Evolutionary conservation across 2,888 invertebrate genomes (phyloP).

Genomic region (Coenonympha arcania): DNA sequence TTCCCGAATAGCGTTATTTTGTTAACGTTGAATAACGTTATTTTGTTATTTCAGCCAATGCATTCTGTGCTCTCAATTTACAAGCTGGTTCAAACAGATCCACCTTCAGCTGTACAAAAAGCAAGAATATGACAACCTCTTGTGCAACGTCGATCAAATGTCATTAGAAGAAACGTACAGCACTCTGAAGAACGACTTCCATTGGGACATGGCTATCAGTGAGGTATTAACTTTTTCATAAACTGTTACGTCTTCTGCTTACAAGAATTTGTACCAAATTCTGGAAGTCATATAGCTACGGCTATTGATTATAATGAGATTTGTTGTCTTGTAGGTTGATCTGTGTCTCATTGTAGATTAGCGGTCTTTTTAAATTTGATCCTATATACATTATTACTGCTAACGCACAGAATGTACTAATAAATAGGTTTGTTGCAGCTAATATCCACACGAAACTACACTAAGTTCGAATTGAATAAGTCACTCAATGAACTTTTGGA

Average conservation of each 20-base stretch:
- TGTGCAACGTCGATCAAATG: constrained; percentile 64
- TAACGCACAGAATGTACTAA: neutral
- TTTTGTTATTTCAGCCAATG: constrained; percentile 52
- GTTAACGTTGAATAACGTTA: neutral
- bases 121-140: constrained; percentile 65
- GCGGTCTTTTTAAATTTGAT: too few species aligned
- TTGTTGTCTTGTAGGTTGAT: too few species aligned
- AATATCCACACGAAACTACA: constrained; percentile 65
- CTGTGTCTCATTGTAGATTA: too few species aligned
- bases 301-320: too few species aligned
- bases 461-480: constrained; percentile 64
- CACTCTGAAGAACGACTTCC: constrained; percentile 63
- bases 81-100: constrained; percentile 70
- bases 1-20: neutral
- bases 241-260: too few species aligned
- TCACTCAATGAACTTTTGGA: constrained; percentile 57
- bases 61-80: constrained; percentile 60
- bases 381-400: too few species aligned
- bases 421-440: constrained; percentile 38
- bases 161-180: constrained; percentile 51
- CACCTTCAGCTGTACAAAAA: constrained; percentile 73
- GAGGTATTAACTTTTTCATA: constrained; percentile 47
- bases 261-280: too few species aligned
- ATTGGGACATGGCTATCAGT: constrained; percentile 73
- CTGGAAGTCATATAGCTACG: too few species aligned